A percentile compares a stretch with the other conserved stretches of the same genome.
phyloP scores from a whole-genome alignment of 2,113 vertebrate genomes.

The Hylia prasina region DNA sequence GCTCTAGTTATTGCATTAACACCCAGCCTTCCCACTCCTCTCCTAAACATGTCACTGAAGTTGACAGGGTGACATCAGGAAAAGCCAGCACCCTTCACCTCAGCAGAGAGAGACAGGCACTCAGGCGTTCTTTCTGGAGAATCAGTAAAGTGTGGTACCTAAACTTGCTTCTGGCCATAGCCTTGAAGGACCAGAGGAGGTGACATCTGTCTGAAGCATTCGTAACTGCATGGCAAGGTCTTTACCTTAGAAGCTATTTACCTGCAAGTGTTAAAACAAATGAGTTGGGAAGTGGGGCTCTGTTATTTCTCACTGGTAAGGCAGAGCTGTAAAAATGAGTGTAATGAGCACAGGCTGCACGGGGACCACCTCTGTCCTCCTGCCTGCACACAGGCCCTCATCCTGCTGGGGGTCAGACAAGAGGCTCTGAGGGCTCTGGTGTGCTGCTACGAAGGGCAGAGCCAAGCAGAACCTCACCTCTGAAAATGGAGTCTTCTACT shows the following conservation, averaged over 20 bases:
- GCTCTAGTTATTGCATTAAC: background rate
- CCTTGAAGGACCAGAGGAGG: background rate
- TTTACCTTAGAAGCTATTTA: background rate
- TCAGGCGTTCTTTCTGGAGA: background rate
- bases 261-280: background rate
- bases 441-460: background rate
- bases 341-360: background rate
- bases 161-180: background rate
- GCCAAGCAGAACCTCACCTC: fast-evolving
- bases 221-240: background rate
- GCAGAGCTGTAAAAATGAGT: background rate
- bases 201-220: background rate
- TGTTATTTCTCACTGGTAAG: background rate
- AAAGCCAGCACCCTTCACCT: background rate
- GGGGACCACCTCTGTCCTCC: background rate
- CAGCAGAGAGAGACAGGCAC: background rate
- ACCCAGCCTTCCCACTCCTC: background rate
- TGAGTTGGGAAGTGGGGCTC: fast-evolving
- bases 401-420: background rate
- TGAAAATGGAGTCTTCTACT: background rate
- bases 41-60: background rate
- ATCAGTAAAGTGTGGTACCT: background rate
- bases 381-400: background rate
- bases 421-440: background rate
- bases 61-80: background rate